These are phyloP conservation scores for Microctenopoma stevenorrisi DNA, from an alignment of 2,797 vertebrate species.

Conservation along the genomic window DNA sequence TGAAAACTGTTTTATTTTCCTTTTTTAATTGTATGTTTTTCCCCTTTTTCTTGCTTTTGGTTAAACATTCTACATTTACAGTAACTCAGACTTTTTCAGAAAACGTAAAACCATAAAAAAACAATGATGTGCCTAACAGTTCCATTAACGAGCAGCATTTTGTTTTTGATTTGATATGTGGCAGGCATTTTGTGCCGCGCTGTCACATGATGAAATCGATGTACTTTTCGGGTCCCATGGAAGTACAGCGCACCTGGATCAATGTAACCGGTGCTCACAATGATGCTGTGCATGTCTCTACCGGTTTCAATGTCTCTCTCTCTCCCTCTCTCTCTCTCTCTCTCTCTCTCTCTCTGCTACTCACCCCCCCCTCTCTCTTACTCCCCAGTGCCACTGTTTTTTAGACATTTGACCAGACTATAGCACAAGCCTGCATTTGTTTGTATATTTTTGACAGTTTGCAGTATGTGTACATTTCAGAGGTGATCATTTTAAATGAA, in stretches of 20 bases:
- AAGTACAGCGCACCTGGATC: constrained; percentile 74
- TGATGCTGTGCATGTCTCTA: constrained; percentile 87
- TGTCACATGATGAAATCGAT: constrained; percentile 76
- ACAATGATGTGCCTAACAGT: constrained; percentile 89
- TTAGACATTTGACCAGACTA: constrained; percentile 88
- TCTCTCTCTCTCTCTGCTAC: constrained; percentile 58
- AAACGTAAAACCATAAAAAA: constrained; percentile 85
- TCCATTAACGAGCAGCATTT: constrained; percentile 79
- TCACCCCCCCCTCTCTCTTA: constrained; percentile 30
- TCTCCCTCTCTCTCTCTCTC: constrained; percentile 45
- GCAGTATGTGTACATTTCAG: constrained; percentile 88
- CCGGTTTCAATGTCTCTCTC: constrained; percentile 80
- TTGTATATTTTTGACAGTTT: constrained; percentile 91
- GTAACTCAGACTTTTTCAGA: constrained; percentile 80
- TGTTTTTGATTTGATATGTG: constrained; percentile 74
- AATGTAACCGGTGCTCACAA: constrained; percentile 77
- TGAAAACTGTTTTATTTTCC: constrained; percentile 66
- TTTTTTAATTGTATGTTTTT: constrained; percentile 55
- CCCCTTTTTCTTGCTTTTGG: constrained; percentile 57
- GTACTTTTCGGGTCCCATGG: constrained; percentile 78
- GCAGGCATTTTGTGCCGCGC: constrained; percentile 76
- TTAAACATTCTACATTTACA: constrained; percentile 80
- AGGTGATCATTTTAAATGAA: constrained; percentile 88
- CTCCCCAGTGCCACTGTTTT: constrained; percentile 85
- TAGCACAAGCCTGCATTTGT: constrained; percentile 90